Conservation (phyloP, 2,113 vertebrate genomes). For the Centropus bengalensis region DNA sequence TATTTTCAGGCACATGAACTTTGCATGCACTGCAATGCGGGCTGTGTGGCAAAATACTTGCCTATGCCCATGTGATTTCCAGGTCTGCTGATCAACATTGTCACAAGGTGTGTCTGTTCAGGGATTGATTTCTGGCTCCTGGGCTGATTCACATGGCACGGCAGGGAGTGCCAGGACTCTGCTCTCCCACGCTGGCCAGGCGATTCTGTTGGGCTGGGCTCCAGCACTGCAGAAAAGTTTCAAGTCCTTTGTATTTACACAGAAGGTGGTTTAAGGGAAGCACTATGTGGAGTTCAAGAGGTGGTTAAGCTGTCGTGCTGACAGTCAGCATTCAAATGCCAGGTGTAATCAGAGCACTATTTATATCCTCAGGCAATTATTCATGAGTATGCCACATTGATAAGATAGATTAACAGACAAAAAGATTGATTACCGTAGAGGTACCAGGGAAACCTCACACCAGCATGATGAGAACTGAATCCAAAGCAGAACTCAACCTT, state of each 20-base stretch:
- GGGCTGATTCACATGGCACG: neutral
- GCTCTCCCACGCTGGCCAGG: neutral
- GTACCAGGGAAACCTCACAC: neutral
- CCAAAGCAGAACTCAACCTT: neutral
- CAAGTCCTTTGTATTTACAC: neutral
- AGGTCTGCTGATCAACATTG: neutral
- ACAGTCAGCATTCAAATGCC: neutral
- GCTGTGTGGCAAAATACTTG: neutral
- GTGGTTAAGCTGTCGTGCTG: neutral
- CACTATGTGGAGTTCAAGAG: neutral
- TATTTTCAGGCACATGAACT: neutral
- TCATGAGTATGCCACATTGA: neutral
- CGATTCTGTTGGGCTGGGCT: neutral
- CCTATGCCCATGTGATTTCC: neutral
- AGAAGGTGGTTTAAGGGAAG: neutral
- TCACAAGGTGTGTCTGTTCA: neutral
- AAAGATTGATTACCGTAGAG: neutral
- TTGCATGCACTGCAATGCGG: fast-evolving
- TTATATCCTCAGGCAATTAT: neutral
- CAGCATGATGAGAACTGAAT: neutral
- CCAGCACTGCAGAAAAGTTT: neutral
- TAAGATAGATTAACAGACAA: neutral
- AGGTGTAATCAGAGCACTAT: neutral
- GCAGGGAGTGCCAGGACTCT: neutral
- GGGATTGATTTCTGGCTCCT: neutral